Percentiles rank a stretch among this genome's conserved stretches.
Conservation (phyloP, 1,140 invertebrate species). For the roundworm (Caenorhabditis elegans) region DNA sequence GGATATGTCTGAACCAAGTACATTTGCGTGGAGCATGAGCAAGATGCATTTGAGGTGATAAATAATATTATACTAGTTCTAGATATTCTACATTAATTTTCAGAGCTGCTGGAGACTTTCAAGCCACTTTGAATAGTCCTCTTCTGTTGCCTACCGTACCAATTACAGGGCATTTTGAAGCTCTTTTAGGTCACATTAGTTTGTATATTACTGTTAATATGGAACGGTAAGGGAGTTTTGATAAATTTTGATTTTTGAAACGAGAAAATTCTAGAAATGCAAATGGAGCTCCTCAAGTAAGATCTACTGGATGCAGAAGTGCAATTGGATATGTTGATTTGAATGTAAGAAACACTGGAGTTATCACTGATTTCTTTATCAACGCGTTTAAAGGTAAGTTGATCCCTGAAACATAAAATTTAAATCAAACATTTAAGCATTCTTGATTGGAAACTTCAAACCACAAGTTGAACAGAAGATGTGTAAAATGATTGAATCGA, state of each 20-base stretch:
- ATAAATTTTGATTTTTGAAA: neutral
- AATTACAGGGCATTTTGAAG: slow-evolving; percentile 61
- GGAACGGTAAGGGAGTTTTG: slow-evolving; percentile 52
- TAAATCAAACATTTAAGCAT: slow-evolving; percentile 53
- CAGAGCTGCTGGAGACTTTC: slow-evolving; percentile 61
- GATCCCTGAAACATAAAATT: no score
- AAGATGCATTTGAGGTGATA: slow-evolving; percentile 63
- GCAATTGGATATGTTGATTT: slow-evolving; percentile 65
- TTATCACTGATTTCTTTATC: slow-evolving; percentile 66
- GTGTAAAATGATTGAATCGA: slow-evolving; percentile 65
- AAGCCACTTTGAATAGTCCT: slow-evolving; percentile 60
- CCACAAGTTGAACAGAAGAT: slow-evolving; percentile 65
- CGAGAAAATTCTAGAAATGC: slow-evolving; percentile 53
- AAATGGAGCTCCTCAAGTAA: slow-evolving; percentile 60
- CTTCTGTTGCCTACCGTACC: slow-evolving; percentile 64
- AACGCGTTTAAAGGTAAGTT: slow-evolving; percentile 62
- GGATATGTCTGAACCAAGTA: slow-evolving; percentile 61
- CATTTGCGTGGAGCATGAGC: slow-evolving; percentile 65
- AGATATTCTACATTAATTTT: neutral
- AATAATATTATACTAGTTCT: neutral
- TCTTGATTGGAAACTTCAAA: slow-evolving; percentile 62
- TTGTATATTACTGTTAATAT: slow-evolving; percentile 62
- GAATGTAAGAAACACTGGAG: slow-evolving; percentile 65
- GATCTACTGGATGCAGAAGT: slow-evolving; percentile 57
- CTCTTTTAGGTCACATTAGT: slow-evolving; percentile 61